These are phyloP conservation scores for Thalassophryne amazonica DNA, from an alignment of 2,797 vertebrate species.

Conservation along the genomic window DNA sequence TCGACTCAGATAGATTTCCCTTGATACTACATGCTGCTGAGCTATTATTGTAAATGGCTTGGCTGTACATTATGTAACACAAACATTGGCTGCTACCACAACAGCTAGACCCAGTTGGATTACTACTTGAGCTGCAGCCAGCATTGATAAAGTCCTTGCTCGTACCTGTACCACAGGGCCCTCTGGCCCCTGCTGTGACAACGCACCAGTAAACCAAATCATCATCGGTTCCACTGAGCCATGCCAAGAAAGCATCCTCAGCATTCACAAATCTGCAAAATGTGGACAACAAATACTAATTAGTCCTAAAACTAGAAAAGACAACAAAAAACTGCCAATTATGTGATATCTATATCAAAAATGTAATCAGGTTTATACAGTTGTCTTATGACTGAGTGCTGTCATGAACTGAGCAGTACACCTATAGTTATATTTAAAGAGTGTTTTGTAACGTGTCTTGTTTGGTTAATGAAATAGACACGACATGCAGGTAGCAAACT, in stretches of 20 bases:
- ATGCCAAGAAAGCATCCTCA: conserved; percentile 20
- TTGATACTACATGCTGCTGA: conserved; percentile 41
- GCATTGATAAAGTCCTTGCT: conserved; percentile 36
- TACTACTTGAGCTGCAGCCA: conserved; percentile 37
- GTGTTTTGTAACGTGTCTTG: no score
- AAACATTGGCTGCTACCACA: conserved; percentile 80
- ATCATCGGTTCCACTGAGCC: neutral
- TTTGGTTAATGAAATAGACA: no score
- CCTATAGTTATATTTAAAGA: no score
- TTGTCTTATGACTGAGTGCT: no score
- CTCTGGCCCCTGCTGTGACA: conserved; percentile 68
- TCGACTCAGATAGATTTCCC: conserved; percentile 58
- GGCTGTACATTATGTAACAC: conserved; percentile 69
- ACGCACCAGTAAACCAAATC: conserved; percentile 37
- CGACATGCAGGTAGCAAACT: no score
- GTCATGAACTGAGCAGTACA: no score
- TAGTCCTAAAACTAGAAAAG: no score
- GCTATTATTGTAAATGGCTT: conserved; percentile 51
- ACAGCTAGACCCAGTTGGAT: conserved; percentile 55
- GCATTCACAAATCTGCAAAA: conserved; percentile 38
- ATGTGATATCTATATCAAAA: no score
- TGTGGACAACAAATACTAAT: neutral
- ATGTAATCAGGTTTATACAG: no score
- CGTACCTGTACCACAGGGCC: conserved; percentile 29
- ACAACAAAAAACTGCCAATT: no score